Evolutionary conservation across 2,888 invertebrate species (phyloP).

Genomic region (Escarpia spicata): DNA sequence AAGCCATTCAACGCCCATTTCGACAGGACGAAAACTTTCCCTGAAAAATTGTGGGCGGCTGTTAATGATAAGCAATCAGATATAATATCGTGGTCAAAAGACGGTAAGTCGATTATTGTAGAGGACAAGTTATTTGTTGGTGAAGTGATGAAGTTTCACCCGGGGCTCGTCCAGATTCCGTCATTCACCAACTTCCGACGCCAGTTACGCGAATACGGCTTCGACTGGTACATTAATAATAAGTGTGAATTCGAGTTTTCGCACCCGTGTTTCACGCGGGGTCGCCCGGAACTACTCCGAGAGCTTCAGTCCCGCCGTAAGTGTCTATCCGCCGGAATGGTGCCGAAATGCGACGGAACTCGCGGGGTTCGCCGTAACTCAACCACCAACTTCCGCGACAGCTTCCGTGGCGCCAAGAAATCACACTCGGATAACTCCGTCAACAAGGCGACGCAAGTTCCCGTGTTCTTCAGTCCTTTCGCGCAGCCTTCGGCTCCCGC

Average conservation of each 20-base stretch:
- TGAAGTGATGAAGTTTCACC: conserved; percentile 54
- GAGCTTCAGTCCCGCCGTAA: conserved; percentile 1
- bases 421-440: not conserved
- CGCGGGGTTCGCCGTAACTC: not conserved
- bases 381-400: not conserved
- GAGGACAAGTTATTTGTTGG: conserved; percentile 47
- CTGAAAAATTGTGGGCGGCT: conserved; percentile 6
- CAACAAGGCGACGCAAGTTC: conserved; percentile 9
- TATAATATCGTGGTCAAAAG: not conserved
- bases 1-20: not conserved
- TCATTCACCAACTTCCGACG: conserved; percentile 57
- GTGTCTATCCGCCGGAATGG: not conserved
- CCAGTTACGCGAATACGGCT: conserved; percentile 60
- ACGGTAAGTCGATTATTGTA: conserved; percentile 34
- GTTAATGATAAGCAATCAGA: not conserved
- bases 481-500: not conserved
- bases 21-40: conserved; percentile 2
- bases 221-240: conserved; percentile 50
- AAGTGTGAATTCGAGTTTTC: conserved; percentile 49
- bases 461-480: conserved; percentile 1
- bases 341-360: not conserved
- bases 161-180: conserved; percentile 59
- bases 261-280: conserved; percentile 48
- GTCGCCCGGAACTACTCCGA: not conserved
- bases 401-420: conserved; percentile 12